Conservation (phyloP, 1,140 invertebrate genomes). For the Zaprionus vittiger region DNA sequence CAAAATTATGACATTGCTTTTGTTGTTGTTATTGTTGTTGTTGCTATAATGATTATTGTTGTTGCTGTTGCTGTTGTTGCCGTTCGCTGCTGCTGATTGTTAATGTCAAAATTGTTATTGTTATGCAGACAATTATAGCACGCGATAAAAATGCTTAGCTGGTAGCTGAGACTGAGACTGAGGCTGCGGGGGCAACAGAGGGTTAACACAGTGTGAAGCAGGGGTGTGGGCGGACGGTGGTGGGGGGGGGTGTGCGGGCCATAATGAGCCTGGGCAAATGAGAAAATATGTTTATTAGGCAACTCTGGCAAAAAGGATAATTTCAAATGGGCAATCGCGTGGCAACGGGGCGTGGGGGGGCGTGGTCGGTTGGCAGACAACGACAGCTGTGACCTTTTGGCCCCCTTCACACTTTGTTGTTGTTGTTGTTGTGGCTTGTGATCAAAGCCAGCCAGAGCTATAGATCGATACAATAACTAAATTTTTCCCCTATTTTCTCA, state of each 20-base stretch:
- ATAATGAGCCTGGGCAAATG: constrained; percentile 67
- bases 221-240: background rate
- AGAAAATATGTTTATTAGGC: constrained; percentile 79
- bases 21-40: constrained; percentile 30
- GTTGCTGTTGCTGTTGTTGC: constrained; percentile 23
- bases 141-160: constrained; percentile 75
- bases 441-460: background rate
- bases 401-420: background rate
- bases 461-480: background rate
- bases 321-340: background rate
- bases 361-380: too few relatives aligned
- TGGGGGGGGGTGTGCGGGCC: background rate
- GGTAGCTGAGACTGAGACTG: background rate
- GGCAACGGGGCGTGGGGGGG: background rate
- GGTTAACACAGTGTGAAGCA: background rate
- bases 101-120: constrained; percentile 81
- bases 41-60: constrained; percentile 15
- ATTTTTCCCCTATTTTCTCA: background rate
- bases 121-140: constrained; percentile 80
- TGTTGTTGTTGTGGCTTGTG: background rate
- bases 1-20: constrained; percentile 76
- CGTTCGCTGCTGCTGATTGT: constrained; percentile 49
- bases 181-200: background rate
- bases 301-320: constrained; percentile 47
- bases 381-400: constrained; percentile 9